Percentiles rank a stretch among this genome's conserved stretches.
phyloP scores from a whole-genome alignment of 2,797 vertebrate genomes.

The Poeciliopsis infans region DNA sequence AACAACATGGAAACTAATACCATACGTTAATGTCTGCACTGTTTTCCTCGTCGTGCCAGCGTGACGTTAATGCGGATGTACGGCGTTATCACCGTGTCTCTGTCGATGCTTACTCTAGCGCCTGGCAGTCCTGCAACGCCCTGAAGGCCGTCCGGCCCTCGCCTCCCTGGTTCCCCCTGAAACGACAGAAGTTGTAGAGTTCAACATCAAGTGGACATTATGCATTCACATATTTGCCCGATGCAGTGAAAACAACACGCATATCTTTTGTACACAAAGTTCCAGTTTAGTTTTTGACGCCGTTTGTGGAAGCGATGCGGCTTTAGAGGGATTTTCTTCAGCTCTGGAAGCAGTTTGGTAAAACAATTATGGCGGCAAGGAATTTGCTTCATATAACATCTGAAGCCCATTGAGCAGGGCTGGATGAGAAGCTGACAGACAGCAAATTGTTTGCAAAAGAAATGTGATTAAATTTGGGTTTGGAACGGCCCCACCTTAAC shows the following conservation, averaged over 20 bases:
- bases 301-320: not conserved
- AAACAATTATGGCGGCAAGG: not conserved
- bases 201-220: not conserved
- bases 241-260: not conserved
- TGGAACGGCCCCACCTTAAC: conserved; percentile 73
- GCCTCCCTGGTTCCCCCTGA: conserved; percentile 80
- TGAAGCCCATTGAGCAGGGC: not conserved
- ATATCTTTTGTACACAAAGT: not conserved
- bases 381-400: not conserved
- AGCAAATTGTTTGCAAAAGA: not conserved
- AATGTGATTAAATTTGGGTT: not conserved
- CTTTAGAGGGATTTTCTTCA: not conserved
- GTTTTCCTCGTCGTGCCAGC: not conserved
- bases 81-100: too few relatives aligned
- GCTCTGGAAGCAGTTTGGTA: not conserved
- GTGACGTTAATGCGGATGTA: not conserved
- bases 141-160: conserved; percentile 76
- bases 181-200: conserved; percentile 6
- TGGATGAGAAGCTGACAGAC: not conserved
- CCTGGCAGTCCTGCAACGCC: conserved; percentile 83
- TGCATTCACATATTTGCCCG: not conserved
- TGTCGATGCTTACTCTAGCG: conserved; percentile 70
- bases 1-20: not conserved
- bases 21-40: not conserved
- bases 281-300: not conserved